Conservation (phyloP, 1,140 invertebrate species). For the Manduca sexta region DNA sequence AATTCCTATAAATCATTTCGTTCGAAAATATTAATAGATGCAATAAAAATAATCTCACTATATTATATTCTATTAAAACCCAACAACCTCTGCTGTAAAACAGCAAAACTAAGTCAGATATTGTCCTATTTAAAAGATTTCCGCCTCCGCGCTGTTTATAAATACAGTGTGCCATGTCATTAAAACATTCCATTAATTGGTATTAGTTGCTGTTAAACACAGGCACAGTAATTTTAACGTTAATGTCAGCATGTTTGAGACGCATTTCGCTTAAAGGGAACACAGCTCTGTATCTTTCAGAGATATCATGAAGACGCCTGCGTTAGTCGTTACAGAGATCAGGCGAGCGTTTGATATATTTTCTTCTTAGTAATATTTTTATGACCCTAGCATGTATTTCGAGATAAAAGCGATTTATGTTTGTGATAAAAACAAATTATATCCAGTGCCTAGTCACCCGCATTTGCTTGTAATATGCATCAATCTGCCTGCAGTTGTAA, state of each 20-base stretch:
- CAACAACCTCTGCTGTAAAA: no score
- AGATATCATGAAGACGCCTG: conserved; percentile 36
- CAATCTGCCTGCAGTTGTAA: no score
- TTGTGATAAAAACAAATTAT: no score
- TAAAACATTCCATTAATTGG: conserved; percentile 53
- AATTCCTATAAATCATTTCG: no score
- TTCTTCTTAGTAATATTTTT: conserved; percentile 27
- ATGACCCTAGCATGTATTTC: conserved; percentile 7
- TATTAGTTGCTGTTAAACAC: conserved; percentile 26
- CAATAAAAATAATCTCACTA: no score
- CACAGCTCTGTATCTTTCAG: conserved; percentile 21
- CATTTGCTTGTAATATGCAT: no score
- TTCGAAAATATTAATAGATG: no score
- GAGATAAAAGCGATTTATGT: conserved; percentile 1
- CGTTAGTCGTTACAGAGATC: conserved; percentile 37
- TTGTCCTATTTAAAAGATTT: neutral
- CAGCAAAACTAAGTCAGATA: no score
- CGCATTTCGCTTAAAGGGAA: neutral
- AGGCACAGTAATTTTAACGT: conserved; percentile 18
- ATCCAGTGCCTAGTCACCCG: no score
- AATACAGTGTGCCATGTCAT: conserved; percentile 35
- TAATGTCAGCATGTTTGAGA: conserved; percentile 10
- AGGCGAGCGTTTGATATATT: conserved; percentile 34
- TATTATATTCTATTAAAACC: no score
- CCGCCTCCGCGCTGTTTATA: conserved; percentile 33